Percentiles rank a stretch among this genome's conserved stretches.
These are phyloP conservation scores for Agrenia bidenticulata DNA, from an alignment of 2,888 invertebrate species.

Conservation along the genomic window DNA sequence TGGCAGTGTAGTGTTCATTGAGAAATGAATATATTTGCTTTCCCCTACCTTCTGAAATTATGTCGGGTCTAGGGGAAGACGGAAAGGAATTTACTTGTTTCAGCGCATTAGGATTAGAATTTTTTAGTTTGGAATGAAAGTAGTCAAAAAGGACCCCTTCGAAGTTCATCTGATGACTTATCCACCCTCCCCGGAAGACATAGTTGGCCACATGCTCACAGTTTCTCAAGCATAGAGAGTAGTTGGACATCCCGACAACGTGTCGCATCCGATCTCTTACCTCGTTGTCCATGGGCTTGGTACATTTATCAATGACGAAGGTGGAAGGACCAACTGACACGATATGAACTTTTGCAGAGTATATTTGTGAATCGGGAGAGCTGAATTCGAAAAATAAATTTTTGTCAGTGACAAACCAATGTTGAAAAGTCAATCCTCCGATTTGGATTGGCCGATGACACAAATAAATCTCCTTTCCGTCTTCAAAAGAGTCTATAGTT, in stretches of 20 bases:
- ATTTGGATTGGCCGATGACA: background rate
- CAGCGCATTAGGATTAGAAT: background rate
- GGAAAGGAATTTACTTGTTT: conserved; percentile 22
- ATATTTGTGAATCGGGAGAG: background rate
- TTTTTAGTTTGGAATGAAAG: background rate
- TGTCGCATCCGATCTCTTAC: conserved; percentile 3
- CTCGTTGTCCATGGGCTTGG: background rate
- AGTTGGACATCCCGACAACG: conserved; percentile 21
- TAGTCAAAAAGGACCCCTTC: background rate
- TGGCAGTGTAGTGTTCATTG: conserved; percentile 8
- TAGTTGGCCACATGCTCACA: conserved; percentile 31
- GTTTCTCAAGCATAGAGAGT: conserved; percentile 23
- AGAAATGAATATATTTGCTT: conserved; percentile 23
- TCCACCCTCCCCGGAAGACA: conserved; percentile 22
- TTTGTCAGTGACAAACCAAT: conserved; percentile 20
- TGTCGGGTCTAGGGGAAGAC: conserved; percentile 11
- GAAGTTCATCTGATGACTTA: conserved; percentile 6
- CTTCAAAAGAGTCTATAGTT: too few relatives aligned
- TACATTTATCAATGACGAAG: background rate
- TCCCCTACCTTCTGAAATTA: background rate
- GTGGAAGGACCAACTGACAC: background rate
- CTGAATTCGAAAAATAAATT: conserved; percentile 12
- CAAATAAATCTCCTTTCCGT: too few relatives aligned
- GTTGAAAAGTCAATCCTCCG: background rate
- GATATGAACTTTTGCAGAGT: conserved; percentile 17